Conservation (phyloP, 1,140 invertebrate species). For the Aphelenchoides fujianensis region DNA sequence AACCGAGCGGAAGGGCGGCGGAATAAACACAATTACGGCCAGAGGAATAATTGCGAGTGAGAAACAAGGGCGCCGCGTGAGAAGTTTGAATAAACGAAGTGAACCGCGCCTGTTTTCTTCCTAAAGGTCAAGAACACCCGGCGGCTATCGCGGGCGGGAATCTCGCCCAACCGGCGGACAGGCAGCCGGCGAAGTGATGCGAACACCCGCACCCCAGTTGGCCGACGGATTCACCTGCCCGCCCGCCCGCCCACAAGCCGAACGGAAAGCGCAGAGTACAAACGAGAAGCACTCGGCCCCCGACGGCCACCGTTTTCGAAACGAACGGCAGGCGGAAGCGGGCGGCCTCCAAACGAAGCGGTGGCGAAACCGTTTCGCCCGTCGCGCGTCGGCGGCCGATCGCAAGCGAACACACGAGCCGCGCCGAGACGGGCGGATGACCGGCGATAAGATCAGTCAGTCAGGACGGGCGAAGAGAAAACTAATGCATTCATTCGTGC, state of each 20-base stretch:
- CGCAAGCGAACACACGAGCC: neutral
- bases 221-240: neutral
- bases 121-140: neutral
- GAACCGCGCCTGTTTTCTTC: neutral
- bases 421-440: neutral
- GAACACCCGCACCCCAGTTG: neutral
- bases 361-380: neutral
- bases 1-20: too few relatives aligned
- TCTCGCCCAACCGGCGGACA: neutral
- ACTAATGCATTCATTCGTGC: too few relatives aligned
- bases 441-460: constrained; percentile 4
- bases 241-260: too few relatives aligned
- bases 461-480: too few relatives aligned
- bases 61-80: neutral
- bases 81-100: neutral
- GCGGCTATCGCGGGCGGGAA: neutral
- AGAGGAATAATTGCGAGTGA: neutral
- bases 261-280: neutral
- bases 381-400: neutral
- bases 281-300: too few relatives aligned
- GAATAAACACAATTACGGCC: too few relatives aligned
- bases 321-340: too few relatives aligned
- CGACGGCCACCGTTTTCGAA: too few relatives aligned
- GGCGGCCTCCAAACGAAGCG: too few relatives aligned
- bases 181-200: neutral